Conservation (phyloP, 2,797 vertebrate genomes). For the Enteromius anoplus region DNA sequence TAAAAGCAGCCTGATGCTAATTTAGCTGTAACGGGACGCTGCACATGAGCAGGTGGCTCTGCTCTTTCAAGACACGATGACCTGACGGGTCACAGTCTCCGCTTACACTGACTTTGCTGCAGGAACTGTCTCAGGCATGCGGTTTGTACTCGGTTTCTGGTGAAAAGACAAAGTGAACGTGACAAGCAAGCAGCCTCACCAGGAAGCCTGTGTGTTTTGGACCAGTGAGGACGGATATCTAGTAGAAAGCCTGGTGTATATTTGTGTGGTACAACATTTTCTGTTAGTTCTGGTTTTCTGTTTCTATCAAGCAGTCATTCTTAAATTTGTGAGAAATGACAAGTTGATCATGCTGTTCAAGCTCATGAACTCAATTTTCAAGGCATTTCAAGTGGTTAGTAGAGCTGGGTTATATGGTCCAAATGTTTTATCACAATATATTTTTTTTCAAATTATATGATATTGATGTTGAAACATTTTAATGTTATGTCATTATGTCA, state of each 20-base stretch:
- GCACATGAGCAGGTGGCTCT: slow-evolving; percentile 30
- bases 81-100: slow-evolving; percentile 24
- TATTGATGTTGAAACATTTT: neutral
- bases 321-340: neutral
- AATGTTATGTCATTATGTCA: neutral
- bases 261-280: neutral
- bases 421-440: neutral
- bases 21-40: slow-evolving; percentile 7
- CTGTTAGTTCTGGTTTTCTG: neutral
- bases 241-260: neutral
- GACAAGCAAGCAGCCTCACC: neutral
- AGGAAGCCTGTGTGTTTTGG: neutral
- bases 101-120: neutral
- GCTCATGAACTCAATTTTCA: neutral
- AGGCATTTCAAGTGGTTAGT: neutral
- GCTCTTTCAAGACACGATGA: slow-evolving; percentile 8
- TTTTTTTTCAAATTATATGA: neutral
- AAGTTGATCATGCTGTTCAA: neutral
- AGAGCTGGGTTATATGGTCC: neutral
- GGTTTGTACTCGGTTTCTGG: neutral
- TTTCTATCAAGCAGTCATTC: neutral
- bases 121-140: slow-evolving; percentile 7
- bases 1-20: slow-evolving; percentile 6
- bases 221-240: neutral
- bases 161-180: neutral